Evolutionary conservation across 2,888 invertebrate species (phyloP).

Genomic region (Chymomyza amoena): DNA sequence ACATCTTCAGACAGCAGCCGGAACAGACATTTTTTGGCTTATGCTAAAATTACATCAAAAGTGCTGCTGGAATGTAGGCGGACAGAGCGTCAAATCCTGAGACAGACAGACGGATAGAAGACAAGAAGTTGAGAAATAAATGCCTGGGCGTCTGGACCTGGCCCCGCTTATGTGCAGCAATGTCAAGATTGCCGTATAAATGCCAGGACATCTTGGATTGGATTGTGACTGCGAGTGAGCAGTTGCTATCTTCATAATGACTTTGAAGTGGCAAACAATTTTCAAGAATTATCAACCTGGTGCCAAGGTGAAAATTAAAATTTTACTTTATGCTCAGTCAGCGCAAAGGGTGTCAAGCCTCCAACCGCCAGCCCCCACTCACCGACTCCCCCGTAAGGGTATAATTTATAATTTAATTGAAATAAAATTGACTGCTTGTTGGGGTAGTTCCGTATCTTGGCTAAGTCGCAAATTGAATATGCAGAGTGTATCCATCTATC

Average conservation of each 20-base stretch:
- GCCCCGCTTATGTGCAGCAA: slow-evolving; percentile 47
- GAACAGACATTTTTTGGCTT: slow-evolving; percentile 59
- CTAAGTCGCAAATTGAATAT: background rate
- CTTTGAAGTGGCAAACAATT: slow-evolving; percentile 66
- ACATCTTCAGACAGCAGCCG: slow-evolving; percentile 43
- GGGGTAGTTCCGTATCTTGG: slow-evolving; percentile 2
- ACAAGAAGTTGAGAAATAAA: slow-evolving; percentile 20
- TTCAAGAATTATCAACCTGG: slow-evolving; percentile 41
- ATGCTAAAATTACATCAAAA: slow-evolving; percentile 72
- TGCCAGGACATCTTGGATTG: slow-evolving; percentile 40
- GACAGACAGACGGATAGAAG: slow-evolving; percentile 12
- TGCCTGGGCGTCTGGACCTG: slow-evolving; percentile 36
- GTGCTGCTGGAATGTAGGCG: slow-evolving; percentile 53
- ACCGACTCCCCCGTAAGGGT: background rate
- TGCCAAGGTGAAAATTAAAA: slow-evolving; percentile 54
- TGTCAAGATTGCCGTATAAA: slow-evolving; percentile 57
- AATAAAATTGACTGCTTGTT: slow-evolving; percentile 34
- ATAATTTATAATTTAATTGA: slow-evolving; percentile 61
- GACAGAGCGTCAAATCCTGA: slow-evolving; percentile 6
- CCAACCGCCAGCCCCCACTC: background rate
- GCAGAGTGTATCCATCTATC: background rate
- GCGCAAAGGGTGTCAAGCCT: background rate
- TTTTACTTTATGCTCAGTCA: slow-evolving; percentile 22
- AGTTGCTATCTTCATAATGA: slow-evolving; percentile 68
- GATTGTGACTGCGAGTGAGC: slow-evolving; percentile 12